phyloP scores from a whole-genome alignment of 2,113 vertebrate species.

The Zosterops hypoxanthus region DNA sequence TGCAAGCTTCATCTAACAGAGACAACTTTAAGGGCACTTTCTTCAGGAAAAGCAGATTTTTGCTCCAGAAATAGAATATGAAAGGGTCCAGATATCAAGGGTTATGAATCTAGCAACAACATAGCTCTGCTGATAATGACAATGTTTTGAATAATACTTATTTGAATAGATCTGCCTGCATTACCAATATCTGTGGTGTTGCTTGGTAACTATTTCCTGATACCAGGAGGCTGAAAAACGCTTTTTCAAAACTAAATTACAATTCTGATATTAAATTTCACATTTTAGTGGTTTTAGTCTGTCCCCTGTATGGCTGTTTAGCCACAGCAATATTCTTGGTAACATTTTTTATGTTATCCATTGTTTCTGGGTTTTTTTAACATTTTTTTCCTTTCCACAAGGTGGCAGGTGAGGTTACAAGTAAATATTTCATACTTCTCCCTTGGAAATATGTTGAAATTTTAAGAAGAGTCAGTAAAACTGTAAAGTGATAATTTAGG shows the following conservation, averaged over 20 bases:
- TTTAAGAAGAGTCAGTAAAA: neutral
- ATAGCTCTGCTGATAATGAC: neutral
- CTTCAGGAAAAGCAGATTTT: neutral
- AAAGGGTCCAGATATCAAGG: neutral
- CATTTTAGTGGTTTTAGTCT: neutral
- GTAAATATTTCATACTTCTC: neutral
- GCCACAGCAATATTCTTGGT: neutral
- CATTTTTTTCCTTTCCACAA: neutral
- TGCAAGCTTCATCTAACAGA: neutral
- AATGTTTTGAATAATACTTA: neutral
- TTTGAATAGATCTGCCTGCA: neutral
- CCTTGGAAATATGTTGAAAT: neutral
- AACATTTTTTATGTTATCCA: neutral
- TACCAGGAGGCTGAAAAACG: neutral
- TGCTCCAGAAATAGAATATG: neutral
- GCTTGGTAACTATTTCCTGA: constrained; percentile 45
- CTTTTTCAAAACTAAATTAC: constrained; percentile 27
- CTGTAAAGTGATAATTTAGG: neutral
- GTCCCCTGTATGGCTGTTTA: neutral
- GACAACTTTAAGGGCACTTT: neutral
- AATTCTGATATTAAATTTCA: neutral
- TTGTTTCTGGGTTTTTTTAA: neutral
- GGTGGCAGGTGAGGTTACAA: neutral
- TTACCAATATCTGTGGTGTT: constrained; percentile 24
- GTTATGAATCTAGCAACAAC: constrained; percentile 11